Evolutionary conservation across 2,888 invertebrate species (phyloP), one percentile per base, ranked within the genome.

Genomic region (Cataglyphis albicans): DNA sequence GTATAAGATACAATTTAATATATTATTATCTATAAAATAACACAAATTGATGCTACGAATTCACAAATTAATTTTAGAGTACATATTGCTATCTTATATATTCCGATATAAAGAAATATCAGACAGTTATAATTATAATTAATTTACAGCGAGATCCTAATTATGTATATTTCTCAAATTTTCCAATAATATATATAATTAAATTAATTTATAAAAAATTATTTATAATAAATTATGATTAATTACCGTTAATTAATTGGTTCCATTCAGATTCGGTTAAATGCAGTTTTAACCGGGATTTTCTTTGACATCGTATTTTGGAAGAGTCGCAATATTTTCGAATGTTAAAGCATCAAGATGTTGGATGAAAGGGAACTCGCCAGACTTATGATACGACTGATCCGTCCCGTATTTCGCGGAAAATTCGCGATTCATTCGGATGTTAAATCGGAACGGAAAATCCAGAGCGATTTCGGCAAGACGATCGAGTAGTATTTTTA

Each of bases 401-500:
- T 59, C 38, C 38, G 38, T 55, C n/a, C 18, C 59, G 63, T 35
- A 65, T 76, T 83, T 83, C 55, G 48, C 35, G 29, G 67, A 59
- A 83, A 83, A 68, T 67, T 48, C 68, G 15, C 73, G 44, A 52
- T 72, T 38, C 67, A 57, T 15, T 48, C 15, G 15, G 2, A 52
- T 38, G 81, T 10, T 21, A 63, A 48, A 44, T 29, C 48, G 48
- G 7, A 21, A 63, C 9, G 75, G 15, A 74, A 85, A 80, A 83
- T 74, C n/a, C 57, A 55, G 35, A 15, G 38, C 55, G 15, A 78
- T 78, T 65, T 78, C 41, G 55, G 12, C 35, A 35, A 32, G 0
- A 52, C 41, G 48, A 61, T 61, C 32, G 32, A 32, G 35, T 1
- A 32, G 75, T 84, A 88, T 84, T 87, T 86, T 84, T 84, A 76